phyloP scores from a whole-genome alignment of 2,888 invertebrate genomes.

The Pterostichus madidus region DNA sequence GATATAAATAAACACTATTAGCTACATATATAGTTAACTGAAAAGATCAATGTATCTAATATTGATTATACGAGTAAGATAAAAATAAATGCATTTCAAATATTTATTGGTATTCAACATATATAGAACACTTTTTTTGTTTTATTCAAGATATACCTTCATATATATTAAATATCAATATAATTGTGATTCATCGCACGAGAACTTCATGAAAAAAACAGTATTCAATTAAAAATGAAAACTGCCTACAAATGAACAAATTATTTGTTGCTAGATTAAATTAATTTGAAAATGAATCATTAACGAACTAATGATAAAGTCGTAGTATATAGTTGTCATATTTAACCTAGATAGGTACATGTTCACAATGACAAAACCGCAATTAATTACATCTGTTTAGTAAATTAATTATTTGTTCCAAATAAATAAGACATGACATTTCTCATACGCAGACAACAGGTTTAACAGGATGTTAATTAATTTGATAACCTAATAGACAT shows the following conservation, averaged over 20 bases:
- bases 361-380: conserved; percentile 5
- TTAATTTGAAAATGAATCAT: conserved; percentile 1
- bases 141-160: too few species aligned
- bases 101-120: conserved; percentile 8
- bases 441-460: conserved; percentile 7
- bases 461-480: conserved; percentile 21
- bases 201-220: too few species aligned
- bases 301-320: neutral
- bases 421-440: conserved; percentile 28
- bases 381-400: conserved; percentile 28
- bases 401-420: conserved; percentile 27
- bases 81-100: conserved; percentile 24
- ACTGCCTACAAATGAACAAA: too few species aligned
- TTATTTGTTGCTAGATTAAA: neutral
- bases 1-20: neutral
- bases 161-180: too few species aligned
- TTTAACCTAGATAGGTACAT: conserved; percentile 11
- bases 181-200: too few species aligned
- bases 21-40: neutral
- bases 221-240: too few species aligned
- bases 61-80: neutral
- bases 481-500: conserved; percentile 19
- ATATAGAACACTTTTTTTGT: neutral
- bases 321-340: neutral
- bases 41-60: conserved; percentile 1